These are phyloP conservation scores for Alligator sinensis DNA, from an alignment of 2,113 vertebrate genomes.

Conservation along the genomic window DNA sequence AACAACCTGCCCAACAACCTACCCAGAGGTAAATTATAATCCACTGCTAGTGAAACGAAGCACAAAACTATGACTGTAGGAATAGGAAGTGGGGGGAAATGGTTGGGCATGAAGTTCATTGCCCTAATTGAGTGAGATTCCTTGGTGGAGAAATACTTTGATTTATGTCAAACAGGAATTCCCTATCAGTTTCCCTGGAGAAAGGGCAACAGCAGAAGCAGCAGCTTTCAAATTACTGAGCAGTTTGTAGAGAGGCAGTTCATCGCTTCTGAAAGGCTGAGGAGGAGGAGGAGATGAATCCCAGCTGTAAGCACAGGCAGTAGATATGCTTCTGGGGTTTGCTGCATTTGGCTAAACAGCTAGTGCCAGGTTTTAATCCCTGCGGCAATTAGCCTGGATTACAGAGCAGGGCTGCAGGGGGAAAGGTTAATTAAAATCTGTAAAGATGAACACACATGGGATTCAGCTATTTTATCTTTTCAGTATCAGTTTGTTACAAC, in stretches of 20 bases:
- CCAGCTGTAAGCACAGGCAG: slow-evolving; percentile 56
- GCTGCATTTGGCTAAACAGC: not conserved
- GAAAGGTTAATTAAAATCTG: slow-evolving; percentile 59
- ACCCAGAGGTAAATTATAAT: fast-evolving
- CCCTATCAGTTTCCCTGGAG: not conserved
- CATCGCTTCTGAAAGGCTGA: slow-evolving; percentile 42
- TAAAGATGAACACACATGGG: slow-evolving; percentile 25
- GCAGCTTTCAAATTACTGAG: slow-evolving; percentile 29
- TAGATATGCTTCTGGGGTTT: not conserved
- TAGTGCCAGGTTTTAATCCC: slow-evolving; percentile 43
- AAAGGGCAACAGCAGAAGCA: slow-evolving; percentile 17
- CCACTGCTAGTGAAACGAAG: fast-evolving
- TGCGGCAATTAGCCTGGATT: slow-evolving; percentile 51
- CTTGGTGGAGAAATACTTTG: not conserved
- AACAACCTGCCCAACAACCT: fast-evolving
- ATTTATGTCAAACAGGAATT: not conserved
- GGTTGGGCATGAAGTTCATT: not conserved
- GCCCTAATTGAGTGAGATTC: not conserved
- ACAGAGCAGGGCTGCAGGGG: slow-evolving; percentile 25
- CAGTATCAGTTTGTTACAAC: slow-evolving; percentile 21
- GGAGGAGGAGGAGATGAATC: slow-evolving; percentile 51
- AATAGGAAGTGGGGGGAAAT: fast-evolving
- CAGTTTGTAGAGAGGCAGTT: slow-evolving; percentile 7
- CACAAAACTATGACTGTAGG: not conserved
- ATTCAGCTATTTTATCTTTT: slow-evolving; percentile 46